Conservation (phyloP, 1,140 invertebrate genomes). For the Drosophila takahashii region DNA sequence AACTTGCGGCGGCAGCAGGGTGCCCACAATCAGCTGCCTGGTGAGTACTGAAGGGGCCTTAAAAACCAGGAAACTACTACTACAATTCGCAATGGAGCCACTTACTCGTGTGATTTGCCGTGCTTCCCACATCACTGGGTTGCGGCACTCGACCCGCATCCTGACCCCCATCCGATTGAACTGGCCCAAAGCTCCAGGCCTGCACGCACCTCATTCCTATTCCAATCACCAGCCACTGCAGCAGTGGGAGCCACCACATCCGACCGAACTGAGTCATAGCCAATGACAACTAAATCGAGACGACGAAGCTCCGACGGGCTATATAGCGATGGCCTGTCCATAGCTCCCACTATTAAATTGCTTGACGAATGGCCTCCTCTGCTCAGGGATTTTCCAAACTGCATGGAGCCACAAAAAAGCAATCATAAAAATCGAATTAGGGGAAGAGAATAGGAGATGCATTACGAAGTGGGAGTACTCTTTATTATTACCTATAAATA, state of each 20-base stretch:
- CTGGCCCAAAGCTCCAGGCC: slow-evolving; percentile 58
- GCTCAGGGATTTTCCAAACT: slow-evolving; percentile 68
- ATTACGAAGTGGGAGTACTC: slow-evolving; percentile 5
- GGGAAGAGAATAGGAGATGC: neutral
- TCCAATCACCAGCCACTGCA: slow-evolving; percentile 22
- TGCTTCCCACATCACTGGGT: slow-evolving; percentile 56
- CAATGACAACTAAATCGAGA: slow-evolving; percentile 57
- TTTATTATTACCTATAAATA: neutral
- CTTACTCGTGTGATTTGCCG: slow-evolving; percentile 62
- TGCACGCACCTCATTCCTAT: neutral
- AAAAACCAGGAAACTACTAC: neutral
- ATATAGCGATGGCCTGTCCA: slow-evolving; percentile 54
- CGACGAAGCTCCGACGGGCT: slow-evolving; percentile 31
- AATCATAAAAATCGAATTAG: slow-evolving; percentile 31
- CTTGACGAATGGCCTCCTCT: slow-evolving; percentile 50
- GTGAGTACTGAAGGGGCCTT: slow-evolving; percentile 49
- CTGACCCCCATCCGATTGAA: neutral
- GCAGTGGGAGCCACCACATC: slow-evolving; percentile 23
- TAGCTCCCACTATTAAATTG: slow-evolving; percentile 50
- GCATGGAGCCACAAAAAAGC: slow-evolving; percentile 31
- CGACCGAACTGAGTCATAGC: slow-evolving; percentile 53
- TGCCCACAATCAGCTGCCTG: slow-evolving; percentile 76
- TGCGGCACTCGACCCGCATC: slow-evolving; percentile 31
- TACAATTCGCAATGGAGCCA: neutral
- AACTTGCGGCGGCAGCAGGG: slow-evolving; percentile 43